These are phyloP conservation scores for Epizoanthus illoricatus DNA, from an alignment of 92 coral and sea anemone genomes.

Conservation along the genomic window DNA sequence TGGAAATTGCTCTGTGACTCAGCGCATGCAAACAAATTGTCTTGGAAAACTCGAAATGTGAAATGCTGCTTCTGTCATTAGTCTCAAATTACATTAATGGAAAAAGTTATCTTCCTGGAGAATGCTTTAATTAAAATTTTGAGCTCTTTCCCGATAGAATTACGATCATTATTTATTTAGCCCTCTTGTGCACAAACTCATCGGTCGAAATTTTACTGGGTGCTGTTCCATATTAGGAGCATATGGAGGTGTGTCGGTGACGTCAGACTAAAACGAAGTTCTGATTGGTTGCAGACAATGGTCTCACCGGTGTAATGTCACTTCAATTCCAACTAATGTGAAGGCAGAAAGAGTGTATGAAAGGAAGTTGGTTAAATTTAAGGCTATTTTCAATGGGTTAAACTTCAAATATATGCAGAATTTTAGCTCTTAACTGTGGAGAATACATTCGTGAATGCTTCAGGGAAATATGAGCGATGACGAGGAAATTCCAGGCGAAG, in stretches of 20 bases:
- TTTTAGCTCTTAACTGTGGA: slow-evolving; percentile 15
- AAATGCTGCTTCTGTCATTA: neutral
- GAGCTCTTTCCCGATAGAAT: neutral
- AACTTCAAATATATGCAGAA: slow-evolving; percentile 32
- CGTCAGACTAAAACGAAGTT: slow-evolving; percentile 30
- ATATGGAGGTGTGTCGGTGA: slow-evolving; percentile 65
- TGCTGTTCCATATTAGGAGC: slow-evolving; percentile 50
- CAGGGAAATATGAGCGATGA: slow-evolving; percentile 81
- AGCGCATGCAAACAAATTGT: too few species aligned
- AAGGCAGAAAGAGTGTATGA: neutral
- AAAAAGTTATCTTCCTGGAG: neutral
- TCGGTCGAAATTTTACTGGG: slow-evolving; percentile 35
- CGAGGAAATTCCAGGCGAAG: slow-evolving; percentile 78
- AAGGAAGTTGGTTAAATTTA: slow-evolving; percentile 13
- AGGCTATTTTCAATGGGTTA: slow-evolving; percentile 31
- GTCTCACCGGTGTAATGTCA: slow-evolving; percentile 32
- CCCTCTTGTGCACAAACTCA: neutral
- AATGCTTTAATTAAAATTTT: slow-evolving; percentile 5
- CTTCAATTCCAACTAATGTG: slow-evolving; percentile 26
- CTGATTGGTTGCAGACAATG: slow-evolving; percentile 49
- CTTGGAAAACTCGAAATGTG: too few species aligned
- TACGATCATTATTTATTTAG: slow-evolving; percentile 28
- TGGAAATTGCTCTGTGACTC: too few species aligned
- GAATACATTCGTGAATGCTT: slow-evolving; percentile 34
- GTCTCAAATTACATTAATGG: neutral